A percentile compares a stretch with the other conserved stretches of the same genome.
Evolutionary conservation across 2,888 invertebrate species (phyloP).

Genomic region (Salpingus planirostris): DNA sequence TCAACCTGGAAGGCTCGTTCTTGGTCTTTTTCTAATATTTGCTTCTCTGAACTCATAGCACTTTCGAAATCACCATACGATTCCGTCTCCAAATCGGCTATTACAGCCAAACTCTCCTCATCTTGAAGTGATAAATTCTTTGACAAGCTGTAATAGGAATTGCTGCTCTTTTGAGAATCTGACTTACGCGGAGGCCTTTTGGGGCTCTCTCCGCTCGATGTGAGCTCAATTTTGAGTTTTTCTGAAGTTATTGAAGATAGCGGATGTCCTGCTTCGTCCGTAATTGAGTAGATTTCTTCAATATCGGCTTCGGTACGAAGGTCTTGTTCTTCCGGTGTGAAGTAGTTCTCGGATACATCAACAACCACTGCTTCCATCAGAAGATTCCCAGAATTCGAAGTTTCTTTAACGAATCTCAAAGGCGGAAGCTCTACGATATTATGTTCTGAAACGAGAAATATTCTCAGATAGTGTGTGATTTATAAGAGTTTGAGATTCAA

Average conservation of each 20-base stretch:
- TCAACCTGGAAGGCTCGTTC: slow-evolving; percentile 38
- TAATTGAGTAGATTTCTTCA: slow-evolving; percentile 70
- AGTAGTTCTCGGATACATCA: slow-evolving; percentile 80
- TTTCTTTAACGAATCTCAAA: slow-evolving; percentile 79
- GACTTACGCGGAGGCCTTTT: slow-evolving; percentile 56
- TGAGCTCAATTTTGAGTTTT: slow-evolving; percentile 44
- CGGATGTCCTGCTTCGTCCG: slow-evolving; percentile 53
- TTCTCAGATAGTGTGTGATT: too few relatives aligned
- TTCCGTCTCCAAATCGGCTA: slow-evolving; percentile 51
- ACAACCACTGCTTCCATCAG: slow-evolving; percentile 88
- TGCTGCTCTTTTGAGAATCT: slow-evolving; percentile 54
- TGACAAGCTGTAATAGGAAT: slow-evolving; percentile 54
- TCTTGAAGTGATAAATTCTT: slow-evolving; percentile 49
- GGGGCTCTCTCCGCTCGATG: slow-evolving; percentile 49
- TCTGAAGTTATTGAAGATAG: slow-evolving; percentile 44
- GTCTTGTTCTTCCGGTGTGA: slow-evolving; percentile 72
- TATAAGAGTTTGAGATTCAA: slow-evolving; percentile 1
- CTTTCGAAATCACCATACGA: slow-evolving; percentile 60
- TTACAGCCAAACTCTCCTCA: slow-evolving; percentile 41
- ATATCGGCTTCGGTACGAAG: slow-evolving; percentile 78
- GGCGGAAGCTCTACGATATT: slow-evolving; percentile 82
- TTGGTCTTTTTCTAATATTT: slow-evolving; percentile 35
- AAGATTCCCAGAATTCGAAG: slow-evolving; percentile 78
- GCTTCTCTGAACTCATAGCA: slow-evolving; percentile 48
- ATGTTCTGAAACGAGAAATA: slow-evolving; percentile 60